These are phyloP conservation scores for Hippocampus abdominalis DNA, from an alignment of 2,113 vertebrate genomes.

Conservation along the genomic window DNA sequence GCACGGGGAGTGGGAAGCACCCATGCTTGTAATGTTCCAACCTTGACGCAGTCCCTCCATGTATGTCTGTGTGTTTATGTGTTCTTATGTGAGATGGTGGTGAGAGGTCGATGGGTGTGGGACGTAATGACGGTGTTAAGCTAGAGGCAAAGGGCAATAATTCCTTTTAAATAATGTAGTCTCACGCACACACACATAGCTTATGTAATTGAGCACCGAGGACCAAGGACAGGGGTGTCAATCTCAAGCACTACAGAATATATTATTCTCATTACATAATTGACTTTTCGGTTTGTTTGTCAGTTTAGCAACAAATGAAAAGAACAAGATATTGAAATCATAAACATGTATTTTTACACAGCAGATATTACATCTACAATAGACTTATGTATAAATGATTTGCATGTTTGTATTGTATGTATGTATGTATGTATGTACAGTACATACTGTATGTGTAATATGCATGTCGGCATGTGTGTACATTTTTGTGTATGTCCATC, in stretches of 20 bases:
- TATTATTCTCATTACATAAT: neutral
- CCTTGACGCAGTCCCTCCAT: neutral
- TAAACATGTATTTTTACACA: neutral
- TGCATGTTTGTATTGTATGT: no score
- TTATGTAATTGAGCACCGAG: neutral
- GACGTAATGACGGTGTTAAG: neutral
- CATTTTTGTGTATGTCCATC: neutral
- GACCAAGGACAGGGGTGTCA: neutral
- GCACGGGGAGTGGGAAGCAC: neutral
- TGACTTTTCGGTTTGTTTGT: neutral
- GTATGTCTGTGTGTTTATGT: neutral
- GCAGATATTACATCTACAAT: no score
- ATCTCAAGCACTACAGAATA: neutral
- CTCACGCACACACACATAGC: neutral
- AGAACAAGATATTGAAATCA: neutral
- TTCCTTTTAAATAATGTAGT: neutral
- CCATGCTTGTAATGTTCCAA: constrained; percentile 3
- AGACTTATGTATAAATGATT: no score
- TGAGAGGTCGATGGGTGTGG: constrained; percentile 8
- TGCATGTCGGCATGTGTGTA: neutral
- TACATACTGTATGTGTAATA: neutral
- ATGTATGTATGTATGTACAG: no score
- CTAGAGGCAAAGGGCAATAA: neutral
- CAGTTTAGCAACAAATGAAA: neutral
- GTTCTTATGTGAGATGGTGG: neutral